A percentile compares a stretch with the other conserved stretches of the same genome.
phyloP scores from a whole-genome alignment of 2,888 invertebrate genomes.

The Furcula furcula region DNA sequence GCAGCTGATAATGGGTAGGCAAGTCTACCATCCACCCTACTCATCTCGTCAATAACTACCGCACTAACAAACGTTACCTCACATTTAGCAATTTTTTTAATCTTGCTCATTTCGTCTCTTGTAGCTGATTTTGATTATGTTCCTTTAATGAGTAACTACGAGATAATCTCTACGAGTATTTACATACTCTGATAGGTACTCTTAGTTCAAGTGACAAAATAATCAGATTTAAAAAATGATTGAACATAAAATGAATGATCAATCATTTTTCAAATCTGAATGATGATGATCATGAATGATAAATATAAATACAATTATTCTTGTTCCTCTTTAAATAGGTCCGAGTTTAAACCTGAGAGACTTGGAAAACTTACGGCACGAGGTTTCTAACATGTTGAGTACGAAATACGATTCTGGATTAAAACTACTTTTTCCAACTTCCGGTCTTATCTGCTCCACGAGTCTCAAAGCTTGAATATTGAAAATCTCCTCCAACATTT shows the following conservation, averaged over 20 bases:
- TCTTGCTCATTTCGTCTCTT: too few species aligned
- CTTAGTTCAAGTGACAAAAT: not conserved
- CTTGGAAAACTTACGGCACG: not conserved
- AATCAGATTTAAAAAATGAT: not conserved
- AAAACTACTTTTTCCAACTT: not conserved
- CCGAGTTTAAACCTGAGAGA: not conserved
- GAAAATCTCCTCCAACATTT: not conserved
- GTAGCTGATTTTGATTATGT: too few species aligned
- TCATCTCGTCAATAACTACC: too few species aligned
- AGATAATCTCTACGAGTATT: too few species aligned
- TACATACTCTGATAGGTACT: not conserved
- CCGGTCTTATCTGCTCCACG: not conserved
- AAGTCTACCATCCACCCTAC: too few species aligned
- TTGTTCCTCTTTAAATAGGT: too few species aligned
- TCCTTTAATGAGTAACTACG: too few species aligned
- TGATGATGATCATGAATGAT: not conserved
- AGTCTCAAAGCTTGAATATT: not conserved
- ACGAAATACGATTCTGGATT: not conserved
- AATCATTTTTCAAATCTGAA: not conserved
- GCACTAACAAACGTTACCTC: too few species aligned
- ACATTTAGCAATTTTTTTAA: too few species aligned
- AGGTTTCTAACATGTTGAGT: not conserved
- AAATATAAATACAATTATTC: not conserved
- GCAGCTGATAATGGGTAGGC: too few species aligned
- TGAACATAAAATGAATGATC: not conserved